Conservation (phyloP, 2,888 invertebrate genomes). For the Xylocampa areola region DNA sequence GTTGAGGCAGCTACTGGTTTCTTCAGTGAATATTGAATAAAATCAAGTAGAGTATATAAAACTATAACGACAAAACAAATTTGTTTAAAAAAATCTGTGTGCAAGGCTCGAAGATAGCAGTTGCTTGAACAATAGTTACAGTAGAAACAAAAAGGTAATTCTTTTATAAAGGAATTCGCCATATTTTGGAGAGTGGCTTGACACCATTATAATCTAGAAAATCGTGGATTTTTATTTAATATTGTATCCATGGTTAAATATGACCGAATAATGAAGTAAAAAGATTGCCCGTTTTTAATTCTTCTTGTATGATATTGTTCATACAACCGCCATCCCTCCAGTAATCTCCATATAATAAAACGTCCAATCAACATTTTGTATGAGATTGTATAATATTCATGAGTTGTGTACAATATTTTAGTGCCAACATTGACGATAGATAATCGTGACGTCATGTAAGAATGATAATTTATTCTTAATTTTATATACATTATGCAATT, state of each 20-base stretch:
- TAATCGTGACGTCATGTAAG: slow-evolving; percentile 32
- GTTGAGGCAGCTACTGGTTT: too few relatives aligned
- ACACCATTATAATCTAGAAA: too few relatives aligned
- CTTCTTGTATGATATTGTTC: too few relatives aligned
- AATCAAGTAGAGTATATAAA: not conserved
- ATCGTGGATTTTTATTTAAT: too few relatives aligned
- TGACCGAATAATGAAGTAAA: too few relatives aligned
- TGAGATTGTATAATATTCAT: slow-evolving; percentile 42
- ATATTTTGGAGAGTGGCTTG: too few relatives aligned
- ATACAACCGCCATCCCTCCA: slow-evolving; percentile 27
- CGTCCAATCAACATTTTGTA: slow-evolving; percentile 24
- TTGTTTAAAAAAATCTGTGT: slow-evolving; percentile 13
- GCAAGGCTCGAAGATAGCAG: slow-evolving; percentile 14
- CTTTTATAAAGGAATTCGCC: too few relatives aligned
- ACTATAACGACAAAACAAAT: not conserved
- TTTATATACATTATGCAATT: slow-evolving; percentile 38
- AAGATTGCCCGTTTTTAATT: too few relatives aligned
- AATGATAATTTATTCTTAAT: slow-evolving; percentile 21
- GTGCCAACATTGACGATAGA: slow-evolving; percentile 45
- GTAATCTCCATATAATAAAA: slow-evolving; percentile 32
- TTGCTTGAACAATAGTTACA: slow-evolving; percentile 12
- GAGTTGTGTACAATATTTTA: slow-evolving; percentile 40
- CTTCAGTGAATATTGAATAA: too few relatives aligned
- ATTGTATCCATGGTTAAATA: too few relatives aligned
- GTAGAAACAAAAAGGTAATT: not conserved